Conservation (phyloP, 2,888 invertebrate genomes). For the Dryomyza anilis region DNA sequence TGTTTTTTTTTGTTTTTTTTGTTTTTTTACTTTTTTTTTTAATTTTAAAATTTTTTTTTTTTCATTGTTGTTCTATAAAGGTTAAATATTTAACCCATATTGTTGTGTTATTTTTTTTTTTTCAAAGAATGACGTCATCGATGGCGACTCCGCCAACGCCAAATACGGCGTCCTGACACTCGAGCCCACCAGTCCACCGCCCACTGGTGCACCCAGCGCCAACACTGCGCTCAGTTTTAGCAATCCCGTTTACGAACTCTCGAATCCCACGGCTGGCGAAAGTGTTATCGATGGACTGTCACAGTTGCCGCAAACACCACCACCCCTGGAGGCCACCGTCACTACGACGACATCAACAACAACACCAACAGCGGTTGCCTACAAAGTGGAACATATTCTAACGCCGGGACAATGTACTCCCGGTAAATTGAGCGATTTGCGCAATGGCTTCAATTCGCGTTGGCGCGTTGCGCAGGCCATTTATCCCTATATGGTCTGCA, state of each 20-base stretch:
- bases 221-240: conserved; percentile 75
- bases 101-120: not conserved
- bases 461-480: conserved; percentile 83
- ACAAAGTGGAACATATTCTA: conserved; percentile 61
- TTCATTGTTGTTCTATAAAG: too few relatives aligned
- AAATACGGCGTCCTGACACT: conserved; percentile 79
- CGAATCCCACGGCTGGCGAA: conserved; percentile 65
- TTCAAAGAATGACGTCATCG: conserved; percentile 69
- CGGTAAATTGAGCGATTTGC: conserved; percentile 56
- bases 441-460: conserved; percentile 64
- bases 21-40: too few relatives aligned
- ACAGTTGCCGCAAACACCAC: conserved; percentile 55
- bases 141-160: conserved; percentile 63
- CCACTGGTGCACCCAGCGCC: conserved; percentile 61
- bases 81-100: too few relatives aligned
- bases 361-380: conserved; percentile 58
- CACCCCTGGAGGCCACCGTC: conserved; percentile 51
- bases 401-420: conserved; percentile 57
- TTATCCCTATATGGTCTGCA: conserved; percentile 90
- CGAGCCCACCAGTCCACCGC: conserved; percentile 72
- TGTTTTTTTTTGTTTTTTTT: too few relatives aligned
- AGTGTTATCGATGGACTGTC: conserved; percentile 60
- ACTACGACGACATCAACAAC: conserved; percentile 47
- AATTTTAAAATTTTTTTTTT: too few relatives aligned
- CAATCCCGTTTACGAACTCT: conserved; percentile 84